Evolutionary conservation across 1,140 invertebrate genomes (phyloP), one percentile per base, ranked within the genome.

Genomic region (Neodiprion virginianus): DNA sequence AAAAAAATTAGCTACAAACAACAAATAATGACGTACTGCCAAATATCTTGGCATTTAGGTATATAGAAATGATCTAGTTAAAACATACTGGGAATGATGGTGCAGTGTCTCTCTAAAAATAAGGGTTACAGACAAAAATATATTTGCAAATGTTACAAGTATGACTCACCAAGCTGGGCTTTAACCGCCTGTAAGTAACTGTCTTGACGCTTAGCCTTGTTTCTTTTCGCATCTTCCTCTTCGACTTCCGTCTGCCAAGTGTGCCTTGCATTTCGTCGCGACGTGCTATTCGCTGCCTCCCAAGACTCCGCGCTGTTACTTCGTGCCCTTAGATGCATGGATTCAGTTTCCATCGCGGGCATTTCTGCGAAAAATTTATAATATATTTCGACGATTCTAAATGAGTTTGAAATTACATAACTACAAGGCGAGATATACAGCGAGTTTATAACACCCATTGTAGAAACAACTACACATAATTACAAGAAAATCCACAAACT

Each of bases 241-340:
- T 80, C 81, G 11, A 77, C 76, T 69, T 81, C 77, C 48, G 81
- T 84, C 67, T 82, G 83, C 86, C 87, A 88, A n/a, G 83, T 86
- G 67, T 84, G 83, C 70, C 84, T 80, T 65, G 76, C 77, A 53
- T 77, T 80, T 48, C 79, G 76, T 48, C 80, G 77, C 69, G 78
- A 79, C 23, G 80, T 78, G 71, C 84, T 82, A 21, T 81, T 84
- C 68, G 79, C 79, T 21, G 86, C 84, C 17, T 86, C 83, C 90
- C 90, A 91, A 72, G 90, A 91, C 79, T 91, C 90, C n/a, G 88
- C 87, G 72, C 90, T 91, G 80, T 92, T 92, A 74, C 91, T 92
- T 79, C 91, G 89, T 80, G 90, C 89, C 86, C 91, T 87, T 81
- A 91, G 86, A 80, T 89, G 90, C 79, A 91, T 88, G 77, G 89